These are phyloP conservation scores for Aleiodes leptofemur DNA, from an alignment of 2,888 invertebrate species.

Conservation along the genomic window DNA sequence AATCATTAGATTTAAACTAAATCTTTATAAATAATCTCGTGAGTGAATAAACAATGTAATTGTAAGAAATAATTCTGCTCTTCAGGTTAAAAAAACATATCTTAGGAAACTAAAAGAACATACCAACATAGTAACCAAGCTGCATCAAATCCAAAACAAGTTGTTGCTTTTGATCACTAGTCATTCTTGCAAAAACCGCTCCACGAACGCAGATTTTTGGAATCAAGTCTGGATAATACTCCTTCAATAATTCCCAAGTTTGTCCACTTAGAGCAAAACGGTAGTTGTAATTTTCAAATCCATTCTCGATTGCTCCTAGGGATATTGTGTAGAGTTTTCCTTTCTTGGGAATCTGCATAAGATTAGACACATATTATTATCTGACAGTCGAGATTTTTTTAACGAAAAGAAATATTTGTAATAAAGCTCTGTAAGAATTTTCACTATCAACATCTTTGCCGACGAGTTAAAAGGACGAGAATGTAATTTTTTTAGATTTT, in stretches of 20 bases:
- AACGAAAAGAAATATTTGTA: too few species aligned
- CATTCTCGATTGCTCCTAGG: conserved; percentile 65
- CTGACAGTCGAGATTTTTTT: neutral
- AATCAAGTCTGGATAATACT: conserved; percentile 83
- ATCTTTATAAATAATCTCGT: too few species aligned
- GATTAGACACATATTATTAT: neutral
- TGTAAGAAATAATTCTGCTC: too few species aligned
- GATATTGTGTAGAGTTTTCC: conserved; percentile 50
- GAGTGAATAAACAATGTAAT: too few species aligned
- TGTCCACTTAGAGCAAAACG: conserved; percentile 82
- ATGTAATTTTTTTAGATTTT: too few species aligned
- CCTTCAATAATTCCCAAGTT: conserved; percentile 85
- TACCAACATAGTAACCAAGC: conserved; percentile 82
- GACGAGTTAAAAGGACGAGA: too few species aligned
- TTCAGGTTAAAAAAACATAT: too few species aligned
- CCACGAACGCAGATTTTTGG: conserved; percentile 81
- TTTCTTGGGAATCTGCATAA: conserved; percentile 42
- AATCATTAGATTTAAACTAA: too few species aligned
- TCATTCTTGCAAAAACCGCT: conserved; percentile 90
- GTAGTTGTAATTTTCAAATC: conserved; percentile 60
- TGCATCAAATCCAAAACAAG: conserved; percentile 84
- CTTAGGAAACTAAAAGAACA: conserved; percentile 40
- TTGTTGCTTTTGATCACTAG: conserved; percentile 88
- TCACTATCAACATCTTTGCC: too few species aligned
- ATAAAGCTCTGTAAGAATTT: too few species aligned